Conservation (phyloP, 2,113 vertebrate species). For the Eubucco bourcierii region DNA sequence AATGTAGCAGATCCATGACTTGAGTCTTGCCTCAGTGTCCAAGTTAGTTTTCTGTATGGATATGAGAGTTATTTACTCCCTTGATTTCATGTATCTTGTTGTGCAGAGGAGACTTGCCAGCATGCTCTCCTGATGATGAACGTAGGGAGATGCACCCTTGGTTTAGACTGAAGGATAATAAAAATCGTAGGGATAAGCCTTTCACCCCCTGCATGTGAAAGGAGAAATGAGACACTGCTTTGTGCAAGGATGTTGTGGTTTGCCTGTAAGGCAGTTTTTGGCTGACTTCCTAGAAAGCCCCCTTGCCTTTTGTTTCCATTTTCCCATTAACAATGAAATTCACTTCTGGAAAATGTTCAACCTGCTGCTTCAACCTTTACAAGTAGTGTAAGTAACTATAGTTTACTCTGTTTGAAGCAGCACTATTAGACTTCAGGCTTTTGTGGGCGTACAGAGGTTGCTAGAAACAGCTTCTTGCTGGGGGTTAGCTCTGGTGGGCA, state of each 20-base stretch:
- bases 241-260: not conserved
- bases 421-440: not conserved
- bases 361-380: not conserved
- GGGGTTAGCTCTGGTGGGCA: not conserved
- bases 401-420: not conserved
- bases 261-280: not conserved
- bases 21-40: not conserved
- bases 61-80: not conserved
- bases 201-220: fast-evolving
- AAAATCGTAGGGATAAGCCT: not conserved
- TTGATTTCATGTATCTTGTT: not conserved
- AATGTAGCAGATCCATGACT: fast-evolving
- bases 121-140: not conserved
- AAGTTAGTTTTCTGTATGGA: not conserved
- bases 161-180: not conserved
- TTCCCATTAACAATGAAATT: not conserved
- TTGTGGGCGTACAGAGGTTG: not conserved
- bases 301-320: not conserved
- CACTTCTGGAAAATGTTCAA: not conserved
- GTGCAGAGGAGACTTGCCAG: not conserved
- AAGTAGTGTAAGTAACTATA: not conserved
- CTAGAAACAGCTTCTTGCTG: not conserved
- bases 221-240: not conserved
- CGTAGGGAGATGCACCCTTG: fast-evolving
- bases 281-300: not conserved